Base-by-base conservation (phyloP, 1,140 invertebrate genomes). In the Matsumurasca onukii region DNA sequence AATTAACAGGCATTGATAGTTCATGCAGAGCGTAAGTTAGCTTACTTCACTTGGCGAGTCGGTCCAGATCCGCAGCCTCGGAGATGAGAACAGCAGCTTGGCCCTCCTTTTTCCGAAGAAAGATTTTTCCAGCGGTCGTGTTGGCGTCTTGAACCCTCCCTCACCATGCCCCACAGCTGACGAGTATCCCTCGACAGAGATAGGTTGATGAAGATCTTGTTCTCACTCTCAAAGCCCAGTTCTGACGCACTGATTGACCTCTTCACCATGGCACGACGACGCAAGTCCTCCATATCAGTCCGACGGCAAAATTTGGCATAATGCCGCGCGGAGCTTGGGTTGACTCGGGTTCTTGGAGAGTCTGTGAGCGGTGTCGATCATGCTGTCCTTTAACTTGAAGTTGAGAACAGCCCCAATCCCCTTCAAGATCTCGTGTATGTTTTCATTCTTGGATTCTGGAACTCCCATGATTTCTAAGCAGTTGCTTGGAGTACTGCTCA, bases 401-500 rank as follows among this genome's bases (percentile, higher is more conserved):
- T 52, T 52, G 12, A 52, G 3, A 15, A 20, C 49, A 12, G 12
- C 22, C 12, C 12, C 12, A 3, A 52, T 20, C 20, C 22, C 3
- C 12, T 22, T 12, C 12, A 52, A 17, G 12, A 52, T 20, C 12
- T 15, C 12, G 22, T 5, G 22, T 5, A 52, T 52, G 49, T 52
- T 12, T 20, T 52, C 49, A 52, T 5, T 52, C 12, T 20, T 52
- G 3, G 12, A 12, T 20, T 52, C 49, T 5, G 49, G 49, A 3
- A 52, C 20, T 12, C 49, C 49, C 12, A 22, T 15, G 20, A 52
- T 52, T 22, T 52, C 20, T 22, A 52, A 20, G 20, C 49, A 52
- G 20, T 52, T 52, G 49, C 49, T 52, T 52, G 3, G 49, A 52
- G 49, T 52, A 52, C 20, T 52, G 49, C 20, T 52, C 49, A 5